phyloP scores from a whole-genome alignment of 2,888 invertebrate genomes.

The Mesorhabditis sp. region DNA sequence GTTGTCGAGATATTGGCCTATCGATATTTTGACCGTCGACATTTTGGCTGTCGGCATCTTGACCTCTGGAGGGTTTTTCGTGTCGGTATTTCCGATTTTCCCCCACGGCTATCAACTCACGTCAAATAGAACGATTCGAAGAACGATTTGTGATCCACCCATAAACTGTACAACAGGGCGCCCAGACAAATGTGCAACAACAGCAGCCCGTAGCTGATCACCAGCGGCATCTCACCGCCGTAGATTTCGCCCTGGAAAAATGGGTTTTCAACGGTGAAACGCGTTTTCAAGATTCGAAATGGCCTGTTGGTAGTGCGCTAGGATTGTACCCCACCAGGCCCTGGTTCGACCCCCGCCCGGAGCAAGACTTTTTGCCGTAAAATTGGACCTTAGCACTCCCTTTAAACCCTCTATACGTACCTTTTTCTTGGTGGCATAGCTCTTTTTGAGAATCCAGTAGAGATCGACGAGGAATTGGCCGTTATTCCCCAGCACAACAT shows the following conservation, averaged over 20 bases:
- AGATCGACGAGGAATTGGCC: slow-evolving; percentile 5
- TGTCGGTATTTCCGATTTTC: too few relatives aligned
- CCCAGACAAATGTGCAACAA: not conserved
- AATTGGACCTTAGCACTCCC: too few relatives aligned
- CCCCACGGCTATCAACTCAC: not conserved
- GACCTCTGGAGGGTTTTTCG: too few relatives aligned
- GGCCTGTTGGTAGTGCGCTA: too few relatives aligned
- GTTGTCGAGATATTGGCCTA: too few relatives aligned
- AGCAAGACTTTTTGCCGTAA: too few relatives aligned
- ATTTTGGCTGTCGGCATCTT: too few relatives aligned
- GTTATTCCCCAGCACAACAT: slow-evolving; percentile 1
- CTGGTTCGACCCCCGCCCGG: too few relatives aligned
- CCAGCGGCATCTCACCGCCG: slow-evolving; percentile 3
- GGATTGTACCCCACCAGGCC: too few relatives aligned
- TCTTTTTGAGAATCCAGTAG: not conserved
- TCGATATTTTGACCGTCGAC: too few relatives aligned
- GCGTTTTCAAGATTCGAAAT: too few relatives aligned
- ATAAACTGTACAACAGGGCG: slow-evolving; percentile 4
- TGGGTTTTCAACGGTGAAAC: too few relatives aligned
- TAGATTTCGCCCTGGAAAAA: slow-evolving; percentile 1
- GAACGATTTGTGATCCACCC: not conserved
- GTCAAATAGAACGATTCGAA: slow-evolving; percentile 1
- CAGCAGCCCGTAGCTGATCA: not conserved
- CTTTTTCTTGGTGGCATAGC: not conserved
- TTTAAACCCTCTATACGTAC: not conserved